Base-by-base conservation (phyloP, 2,113 vertebrate species). In the Mesocricetus auratus region DNA sequence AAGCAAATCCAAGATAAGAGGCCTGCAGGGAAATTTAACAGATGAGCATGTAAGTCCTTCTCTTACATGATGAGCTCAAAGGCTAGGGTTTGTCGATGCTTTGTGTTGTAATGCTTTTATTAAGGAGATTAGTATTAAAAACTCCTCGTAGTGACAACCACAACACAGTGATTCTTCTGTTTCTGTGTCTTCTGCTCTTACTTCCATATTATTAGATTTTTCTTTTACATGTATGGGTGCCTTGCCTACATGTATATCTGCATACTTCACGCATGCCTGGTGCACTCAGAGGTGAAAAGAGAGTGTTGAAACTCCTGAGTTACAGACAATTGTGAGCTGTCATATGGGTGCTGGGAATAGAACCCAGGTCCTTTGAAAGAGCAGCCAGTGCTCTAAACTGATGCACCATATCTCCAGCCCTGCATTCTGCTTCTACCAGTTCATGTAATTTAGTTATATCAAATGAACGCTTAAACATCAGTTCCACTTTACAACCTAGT, bases 331-430 rank as follows among this genome's bases (percentile, higher is more conserved):
- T 29, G 58, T 83, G 24, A 42, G 56, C 13, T 39, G 79, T 15
- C 79, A 60, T 16, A 3, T 60, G 13, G n/a, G 22, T 17, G 3
- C n/a, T 16, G 21, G n/a, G n/a, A 29, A 62, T 29, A 0, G 0
- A 62, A 62, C 24, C 39, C n/a, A 17, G n/a, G 13, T 42, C 58
- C 36, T 82, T 12, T 60, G 24, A 24, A 82, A 82, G 53, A 82
- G 56, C 12, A 39, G 53, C 33, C 50, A 81, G 47, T 56, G 9
- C 53, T 82, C 36, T 42, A 42, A 60, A 83, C 36, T 42, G n/a
- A 39, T 29, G 24, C 29, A n/a, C n/a, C 7, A 1, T 42, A 24
- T 83, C n/a, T 26, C 24, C 7, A 42, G n/a, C 24, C 29, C 24
- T 3, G n/a, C 17, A 3, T 4, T 68, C 33, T 69, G 4, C 21